These are phyloP conservation scores for Macrochelys suwanniensis DNA, from an alignment of 2,797 vertebrate species.

Conservation along the genomic window DNA sequence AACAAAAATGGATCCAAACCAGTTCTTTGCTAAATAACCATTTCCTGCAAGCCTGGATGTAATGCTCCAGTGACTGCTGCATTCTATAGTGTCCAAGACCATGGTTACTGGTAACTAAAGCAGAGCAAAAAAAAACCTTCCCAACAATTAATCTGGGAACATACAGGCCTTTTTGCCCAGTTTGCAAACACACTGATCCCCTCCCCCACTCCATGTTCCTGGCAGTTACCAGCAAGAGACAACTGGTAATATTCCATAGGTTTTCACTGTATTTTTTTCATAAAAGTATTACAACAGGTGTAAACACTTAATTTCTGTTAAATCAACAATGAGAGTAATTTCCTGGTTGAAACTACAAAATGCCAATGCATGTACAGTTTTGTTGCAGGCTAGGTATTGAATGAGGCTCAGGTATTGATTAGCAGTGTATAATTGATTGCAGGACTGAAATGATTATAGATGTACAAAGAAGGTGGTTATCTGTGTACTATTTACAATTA, in stretches of 20 bases:
- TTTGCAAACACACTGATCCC: neutral
- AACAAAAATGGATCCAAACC: neutral
- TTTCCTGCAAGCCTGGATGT: neutral
- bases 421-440: neutral
- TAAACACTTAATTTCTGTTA: neutral
- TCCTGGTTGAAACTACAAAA: neutral
- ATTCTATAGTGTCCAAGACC: neutral
- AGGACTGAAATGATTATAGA: constrained; percentile 36
- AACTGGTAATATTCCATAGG: neutral
- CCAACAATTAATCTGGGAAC: neutral
- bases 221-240: neutral
- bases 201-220: neutral
- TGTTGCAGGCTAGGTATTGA: neutral
- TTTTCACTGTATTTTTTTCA: neutral
- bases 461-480: neutral
- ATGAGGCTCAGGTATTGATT: constrained; percentile 40
- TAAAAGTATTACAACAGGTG: neutral
- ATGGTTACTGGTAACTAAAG: neutral
- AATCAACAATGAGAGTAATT: neutral
- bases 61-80: neutral
- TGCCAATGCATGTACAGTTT: neutral
- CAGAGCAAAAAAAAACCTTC: neutral
- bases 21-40: neutral
- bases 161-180: neutral
- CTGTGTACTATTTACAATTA: constrained; percentile 24